phyloP scores from a whole-genome alignment of 2,113 vertebrate species.

The Ahaetulla prasina region DNA sequence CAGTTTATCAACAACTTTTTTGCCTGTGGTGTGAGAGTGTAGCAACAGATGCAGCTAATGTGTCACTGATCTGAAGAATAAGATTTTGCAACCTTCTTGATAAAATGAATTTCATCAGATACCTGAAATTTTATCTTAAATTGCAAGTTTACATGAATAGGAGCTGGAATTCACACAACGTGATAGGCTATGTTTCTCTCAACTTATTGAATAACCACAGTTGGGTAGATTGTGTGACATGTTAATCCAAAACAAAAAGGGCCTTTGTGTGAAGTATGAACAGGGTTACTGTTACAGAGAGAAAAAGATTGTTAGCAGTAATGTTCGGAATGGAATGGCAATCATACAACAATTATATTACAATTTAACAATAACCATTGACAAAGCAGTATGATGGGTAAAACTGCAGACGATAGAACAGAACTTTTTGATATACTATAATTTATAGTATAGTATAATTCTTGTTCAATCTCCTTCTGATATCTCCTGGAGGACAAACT shows the following conservation, averaged over 20 bases:
- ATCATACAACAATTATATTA: neutral
- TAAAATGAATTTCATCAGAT: neutral
- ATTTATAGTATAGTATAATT: neutral
- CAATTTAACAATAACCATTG: neutral
- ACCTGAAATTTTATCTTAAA: neutral
- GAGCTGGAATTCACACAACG: neutral
- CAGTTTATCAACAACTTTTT: neutral
- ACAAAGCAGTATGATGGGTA: neutral
- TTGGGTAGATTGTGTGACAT: neutral
- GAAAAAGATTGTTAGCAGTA: neutral
- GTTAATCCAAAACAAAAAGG: neutral
- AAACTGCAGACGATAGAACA: neutral
- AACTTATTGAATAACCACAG: neutral
- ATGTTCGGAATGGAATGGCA: neutral
- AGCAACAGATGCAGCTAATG: neutral
- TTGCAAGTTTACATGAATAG: neutral
- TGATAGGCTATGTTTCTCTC: neutral
- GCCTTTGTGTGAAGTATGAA: neutral
- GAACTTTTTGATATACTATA: neutral
- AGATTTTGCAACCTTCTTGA: neutral
- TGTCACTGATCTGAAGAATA: neutral
- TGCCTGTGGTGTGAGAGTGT: neutral
- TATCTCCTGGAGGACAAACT: neutral
- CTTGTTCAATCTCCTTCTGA: neutral
- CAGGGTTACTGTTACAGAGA: neutral